Base-by-base conservation (phyloP, 2,113 vertebrate genomes). In the Carassius auratus region DNA sequence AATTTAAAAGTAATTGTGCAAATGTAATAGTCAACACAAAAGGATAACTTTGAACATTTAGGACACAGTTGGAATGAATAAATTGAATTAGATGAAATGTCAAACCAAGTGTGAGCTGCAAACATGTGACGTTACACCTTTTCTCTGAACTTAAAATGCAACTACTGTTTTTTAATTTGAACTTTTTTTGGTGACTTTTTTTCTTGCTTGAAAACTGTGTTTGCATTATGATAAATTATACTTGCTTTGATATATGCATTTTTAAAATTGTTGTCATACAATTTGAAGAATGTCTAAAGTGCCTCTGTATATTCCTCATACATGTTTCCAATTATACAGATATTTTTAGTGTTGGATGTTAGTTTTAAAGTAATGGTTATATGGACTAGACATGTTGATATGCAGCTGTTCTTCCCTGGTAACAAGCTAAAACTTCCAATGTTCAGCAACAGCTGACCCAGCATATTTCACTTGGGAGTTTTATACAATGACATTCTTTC, bases 401-500 rank as follows among this genome's bases (percentile, higher is more conserved):
- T 57, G 30, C 64, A 79, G 57, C 61, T 50, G 14, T 23, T 86
- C 15, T 45, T 30, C 8, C 55, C 6, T 64, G 12, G 30, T 30
- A 64, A 61, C 36, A 59, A 33, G 13, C 57, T 81, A 19, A 81
- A 75, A 48, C n/a, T 26, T 71, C 17, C 19, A 42, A 30, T 50
- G 5, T 61, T 74, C 77, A 52, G 15, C 55, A 30, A 13, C 33
- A 76, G 23, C 21, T 52, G 79, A 81, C 38, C 77, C 76, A 68
- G 6, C 76, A 76, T 21, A 59, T 81, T 81, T 69, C 33, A 85
- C 36, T 33, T 1, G 9, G 21, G 26, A 82, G 23, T 38, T 52
- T 79, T 79, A 55, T 6, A 74, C 64, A 86, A 50, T 38, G 68
- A 45, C 42, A 50, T n/a, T 76, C 42, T 59, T 82, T 85, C 55